These are phyloP conservation scores for Andricus grossulariae DNA, from an alignment of 1,140 invertebrate genomes.

Conservation along the genomic window DNA sequence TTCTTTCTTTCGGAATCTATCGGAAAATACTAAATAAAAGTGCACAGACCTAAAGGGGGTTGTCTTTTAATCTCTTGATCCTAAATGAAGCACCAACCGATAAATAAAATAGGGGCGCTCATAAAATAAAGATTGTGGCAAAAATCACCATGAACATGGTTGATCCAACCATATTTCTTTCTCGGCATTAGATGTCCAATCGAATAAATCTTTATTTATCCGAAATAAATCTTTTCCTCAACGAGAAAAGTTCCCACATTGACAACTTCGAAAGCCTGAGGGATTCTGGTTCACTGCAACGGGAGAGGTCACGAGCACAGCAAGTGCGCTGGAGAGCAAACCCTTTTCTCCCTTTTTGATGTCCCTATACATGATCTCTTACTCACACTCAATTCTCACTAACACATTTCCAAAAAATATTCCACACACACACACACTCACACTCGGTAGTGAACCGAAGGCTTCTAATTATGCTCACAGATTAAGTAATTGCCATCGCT, in stretches of 20 bases:
- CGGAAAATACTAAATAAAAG: too few species aligned
- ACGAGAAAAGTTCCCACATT: conserved; percentile 27
- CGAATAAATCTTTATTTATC: conserved; percentile 32
- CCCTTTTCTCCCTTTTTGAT: conserved; percentile 29
- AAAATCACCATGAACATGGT: conserved; percentile 25
- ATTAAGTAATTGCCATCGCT: conserved; percentile 29
- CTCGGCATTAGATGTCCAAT: conserved; percentile 24
- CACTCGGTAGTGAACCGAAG: neutral
- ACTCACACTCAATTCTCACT: neutral
- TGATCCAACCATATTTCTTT: conserved; percentile 20
- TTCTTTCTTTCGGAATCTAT: too few species aligned
- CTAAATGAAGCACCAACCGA: neutral
- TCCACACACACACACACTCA: neutral
- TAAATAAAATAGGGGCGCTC: conserved; percentile 21
- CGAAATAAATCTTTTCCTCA: conserved; percentile 27
- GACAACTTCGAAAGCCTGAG: conserved; percentile 22
- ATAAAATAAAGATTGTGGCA: conserved; percentile 25
- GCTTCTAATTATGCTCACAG: conserved; percentile 22
- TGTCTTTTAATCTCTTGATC: too few species aligned
- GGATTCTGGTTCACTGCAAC: conserved; percentile 17
- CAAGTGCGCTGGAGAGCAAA: conserved; percentile 11
- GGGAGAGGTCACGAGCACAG: neutral
- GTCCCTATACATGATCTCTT: neutral
- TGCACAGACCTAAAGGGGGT: too few species aligned
- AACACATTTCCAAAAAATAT: neutral